Evolutionary conservation across 2,797 vertebrate species (phyloP), one percentile per base, ranked within the genome.

Genomic region (Threskiornis aethiopicus): DNA sequence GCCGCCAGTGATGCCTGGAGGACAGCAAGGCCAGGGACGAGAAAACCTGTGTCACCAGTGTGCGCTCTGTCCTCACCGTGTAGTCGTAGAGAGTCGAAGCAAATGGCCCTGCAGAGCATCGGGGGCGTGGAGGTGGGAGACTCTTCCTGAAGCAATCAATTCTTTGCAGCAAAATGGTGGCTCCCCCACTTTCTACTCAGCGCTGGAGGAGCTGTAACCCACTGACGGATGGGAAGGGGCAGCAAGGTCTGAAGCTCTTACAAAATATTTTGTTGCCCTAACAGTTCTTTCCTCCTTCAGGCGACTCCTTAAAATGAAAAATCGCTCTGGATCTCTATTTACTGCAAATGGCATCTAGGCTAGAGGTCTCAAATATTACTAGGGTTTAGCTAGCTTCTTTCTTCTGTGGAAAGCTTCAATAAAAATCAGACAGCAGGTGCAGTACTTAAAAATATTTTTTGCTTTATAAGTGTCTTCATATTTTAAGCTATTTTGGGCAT

Each of bases 401-500:
- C 26, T 44, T 76, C 89, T 92, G 88, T 35, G 51, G 76, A 90
- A 93, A 89, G 41, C 35, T 91, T 69, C n/a, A 57, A 65, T 4
- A 72, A 78, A 92, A 94, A 84, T 89, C 85, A 84, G 52, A 83
- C 21, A 90, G 91, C 73, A 81, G 77, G 77, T 92, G 72, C 25
- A 84, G 83, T 75, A 88, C 87, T 29, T 92, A 37, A 88, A 94
- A 91, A 79, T 85, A 22, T 9, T 37, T 84, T 78, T 73, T 86
- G 51, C n/a, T 93, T 87, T 64, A 2, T 37, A 70, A 73, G 21
- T 19, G 11, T 73, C 73, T 69, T 66, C 22, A 8, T 31, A 64
- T 88, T 92, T 89, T 69, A 87, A 84, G 37, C 26, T 59, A 76
- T 73, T 94, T 83, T 61, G 52, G 85, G 35, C 37, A 37, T 46